These are phyloP conservation scores for Paragorgia papillata DNA, from an alignment of 92 coral and sea anemone genomes.

Conservation along the genomic window DNA sequence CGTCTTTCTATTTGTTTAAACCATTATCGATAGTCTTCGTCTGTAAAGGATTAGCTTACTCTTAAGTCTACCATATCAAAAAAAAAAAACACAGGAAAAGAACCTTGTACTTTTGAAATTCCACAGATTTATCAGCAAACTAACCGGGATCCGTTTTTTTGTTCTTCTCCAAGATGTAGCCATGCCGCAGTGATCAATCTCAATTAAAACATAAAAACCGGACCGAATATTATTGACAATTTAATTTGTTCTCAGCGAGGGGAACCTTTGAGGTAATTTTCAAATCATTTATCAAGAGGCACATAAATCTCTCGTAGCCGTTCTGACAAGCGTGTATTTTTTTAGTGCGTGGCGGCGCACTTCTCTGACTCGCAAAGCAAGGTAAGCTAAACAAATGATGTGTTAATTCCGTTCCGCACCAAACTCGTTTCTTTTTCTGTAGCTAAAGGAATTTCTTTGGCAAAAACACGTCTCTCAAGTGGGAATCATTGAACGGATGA, in stretches of 20 bases:
- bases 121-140: background rate
- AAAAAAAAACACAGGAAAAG: no score
- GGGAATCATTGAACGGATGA: background rate
- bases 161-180: background rate
- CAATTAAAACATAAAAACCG: slow-evolving; percentile 38
- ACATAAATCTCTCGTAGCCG: slow-evolving; percentile 22
- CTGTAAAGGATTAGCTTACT: background rate
- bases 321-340: background rate
- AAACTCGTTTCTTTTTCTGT: background rate
- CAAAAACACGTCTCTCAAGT: background rate
- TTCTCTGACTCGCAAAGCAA: background rate
- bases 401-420: slow-evolving; percentile 34
- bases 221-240: slow-evolving; percentile 38
- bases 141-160: slow-evolving; percentile 3
- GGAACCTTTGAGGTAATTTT: slow-evolving; percentile 38
- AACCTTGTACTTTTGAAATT: background rate
- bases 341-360: background rate
- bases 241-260: slow-evolving; percentile 49
- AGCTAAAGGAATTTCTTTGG: background rate
- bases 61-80: background rate
- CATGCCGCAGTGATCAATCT: slow-evolving; percentile 31
- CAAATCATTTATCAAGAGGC: slow-evolving; percentile 39
- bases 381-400: slow-evolving; percentile 18
- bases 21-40: background rate
- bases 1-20: background rate